Evolutionary conservation across 2,797 vertebrate species (phyloP).

Genomic region (Neomorphus geoffroyi): DNA sequence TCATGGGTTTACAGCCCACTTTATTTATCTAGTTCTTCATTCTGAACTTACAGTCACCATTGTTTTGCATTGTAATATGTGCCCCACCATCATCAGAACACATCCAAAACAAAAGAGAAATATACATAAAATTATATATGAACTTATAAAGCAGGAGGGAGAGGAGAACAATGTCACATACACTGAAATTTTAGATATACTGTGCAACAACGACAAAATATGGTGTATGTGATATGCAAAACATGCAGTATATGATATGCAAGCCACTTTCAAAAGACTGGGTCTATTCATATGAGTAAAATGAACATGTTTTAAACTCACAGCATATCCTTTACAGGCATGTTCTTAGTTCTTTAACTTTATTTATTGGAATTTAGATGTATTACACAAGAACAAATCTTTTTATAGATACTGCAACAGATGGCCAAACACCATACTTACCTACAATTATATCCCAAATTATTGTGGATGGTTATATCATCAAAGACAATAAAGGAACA

Average conservation of each 20-base stretch:
- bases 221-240: background rate
- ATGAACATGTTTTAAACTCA: background rate
- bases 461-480: constrained; percentile 59
- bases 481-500: constrained; percentile 63
- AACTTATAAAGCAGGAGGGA: background rate
- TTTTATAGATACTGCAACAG: constrained; percentile 67
- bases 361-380: constrained; percentile 22
- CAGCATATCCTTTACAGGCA: background rate
- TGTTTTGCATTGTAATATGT: background rate
- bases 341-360: constrained; percentile 36
- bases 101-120: background rate
- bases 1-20: background rate
- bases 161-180: background rate
- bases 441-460: constrained; percentile 67
- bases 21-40: background rate
- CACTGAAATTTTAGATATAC: background rate
- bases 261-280: background rate
- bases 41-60: background rate
- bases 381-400: constrained; percentile 59
- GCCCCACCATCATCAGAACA: background rate
- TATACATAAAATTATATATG: background rate
- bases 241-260: background rate
- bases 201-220: background rate
- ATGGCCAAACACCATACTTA: constrained; percentile 70
- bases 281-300: background rate